A percentile compares a stretch with the other conserved stretches of the same genome.
Conservation (phyloP, 2,113 vertebrate species). For the Zosterops borbonicus region DNA sequence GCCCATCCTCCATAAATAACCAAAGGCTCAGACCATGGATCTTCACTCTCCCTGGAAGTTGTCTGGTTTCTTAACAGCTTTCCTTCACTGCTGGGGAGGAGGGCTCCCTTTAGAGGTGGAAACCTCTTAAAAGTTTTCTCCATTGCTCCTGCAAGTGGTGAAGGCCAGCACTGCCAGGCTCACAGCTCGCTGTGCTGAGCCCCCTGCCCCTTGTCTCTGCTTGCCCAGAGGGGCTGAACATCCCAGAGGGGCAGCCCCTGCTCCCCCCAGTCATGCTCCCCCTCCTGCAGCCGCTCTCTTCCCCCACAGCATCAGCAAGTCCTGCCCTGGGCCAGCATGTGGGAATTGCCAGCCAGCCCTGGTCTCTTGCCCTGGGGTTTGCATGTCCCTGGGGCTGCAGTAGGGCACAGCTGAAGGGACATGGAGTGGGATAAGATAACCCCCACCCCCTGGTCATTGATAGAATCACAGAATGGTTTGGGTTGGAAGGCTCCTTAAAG, state of each 20-base stretch:
- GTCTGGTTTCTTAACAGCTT: not conserved
- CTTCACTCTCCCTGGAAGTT: fast-evolving
- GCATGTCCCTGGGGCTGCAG: no score
- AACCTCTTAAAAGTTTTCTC: not conserved
- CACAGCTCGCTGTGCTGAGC: fast-evolving
- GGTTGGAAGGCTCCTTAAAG: not conserved
- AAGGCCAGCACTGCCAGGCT: not conserved
- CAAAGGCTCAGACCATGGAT: fast-evolving
- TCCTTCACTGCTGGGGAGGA: not conserved
- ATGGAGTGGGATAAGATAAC: no score
- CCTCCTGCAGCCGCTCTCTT: not conserved
- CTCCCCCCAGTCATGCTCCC: not conserved
- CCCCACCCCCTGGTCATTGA: no score
- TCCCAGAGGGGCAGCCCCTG: not conserved
- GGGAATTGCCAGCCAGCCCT: no score
- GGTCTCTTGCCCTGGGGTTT: no score
- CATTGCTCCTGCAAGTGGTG: fast-evolving
- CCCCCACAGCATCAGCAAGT: not conserved
- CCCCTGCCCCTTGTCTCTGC: not conserved
- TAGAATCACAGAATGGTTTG: no score
- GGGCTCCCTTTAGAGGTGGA: not conserved
- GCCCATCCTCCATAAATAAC: not conserved
- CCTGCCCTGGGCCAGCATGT: no score
- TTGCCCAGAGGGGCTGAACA: not conserved
- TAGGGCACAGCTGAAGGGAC: no score